These are phyloP conservation scores for Leptura quadrifasciata DNA, from an alignment of 2,888 invertebrate species.

Conservation along the genomic window DNA sequence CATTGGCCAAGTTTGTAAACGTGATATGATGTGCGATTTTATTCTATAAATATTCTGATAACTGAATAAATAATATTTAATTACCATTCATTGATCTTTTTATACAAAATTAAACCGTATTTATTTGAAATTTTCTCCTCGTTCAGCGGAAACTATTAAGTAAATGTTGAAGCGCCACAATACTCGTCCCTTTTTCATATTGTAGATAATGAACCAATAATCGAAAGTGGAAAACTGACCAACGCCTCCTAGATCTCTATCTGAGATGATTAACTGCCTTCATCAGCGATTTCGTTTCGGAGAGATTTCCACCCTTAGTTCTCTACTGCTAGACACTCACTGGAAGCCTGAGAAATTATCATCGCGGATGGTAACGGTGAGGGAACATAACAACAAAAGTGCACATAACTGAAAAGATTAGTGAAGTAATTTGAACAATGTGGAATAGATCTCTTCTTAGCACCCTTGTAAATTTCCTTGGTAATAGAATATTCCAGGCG, in stretches of 20 bases:
- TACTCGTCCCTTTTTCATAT: neutral
- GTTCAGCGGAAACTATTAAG: neutral
- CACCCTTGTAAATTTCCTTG: too few species aligned
- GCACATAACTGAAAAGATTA: too few species aligned
- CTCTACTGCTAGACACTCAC: neutral
- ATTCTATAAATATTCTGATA: too few species aligned
- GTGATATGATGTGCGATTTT: too few species aligned
- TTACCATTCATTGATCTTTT: neutral
- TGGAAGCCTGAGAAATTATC: too few species aligned
- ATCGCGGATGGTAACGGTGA: too few species aligned
- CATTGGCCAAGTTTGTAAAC: too few species aligned
- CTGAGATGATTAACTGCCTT: constrained; percentile 19
- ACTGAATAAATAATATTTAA: too few species aligned
- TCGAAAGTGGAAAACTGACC: constrained; percentile 20
- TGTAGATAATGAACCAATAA: constrained; percentile 13
- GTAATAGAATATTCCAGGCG: too few species aligned
- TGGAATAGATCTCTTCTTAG: too few species aligned
- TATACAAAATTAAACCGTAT: neutral
- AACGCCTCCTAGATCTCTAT: constrained; percentile 24
- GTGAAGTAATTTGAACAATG: too few species aligned
- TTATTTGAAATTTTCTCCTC: neutral
- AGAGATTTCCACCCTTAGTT: neutral
- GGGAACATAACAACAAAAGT: too few species aligned
- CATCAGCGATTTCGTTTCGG: neutral
- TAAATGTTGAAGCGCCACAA: neutral